A percentile compares a stretch with the other conserved stretches of the same genome.
These are phyloP conservation scores for Heterotis niloticus DNA, from an alignment of 2,113 vertebrate species.

Conservation along the genomic window DNA sequence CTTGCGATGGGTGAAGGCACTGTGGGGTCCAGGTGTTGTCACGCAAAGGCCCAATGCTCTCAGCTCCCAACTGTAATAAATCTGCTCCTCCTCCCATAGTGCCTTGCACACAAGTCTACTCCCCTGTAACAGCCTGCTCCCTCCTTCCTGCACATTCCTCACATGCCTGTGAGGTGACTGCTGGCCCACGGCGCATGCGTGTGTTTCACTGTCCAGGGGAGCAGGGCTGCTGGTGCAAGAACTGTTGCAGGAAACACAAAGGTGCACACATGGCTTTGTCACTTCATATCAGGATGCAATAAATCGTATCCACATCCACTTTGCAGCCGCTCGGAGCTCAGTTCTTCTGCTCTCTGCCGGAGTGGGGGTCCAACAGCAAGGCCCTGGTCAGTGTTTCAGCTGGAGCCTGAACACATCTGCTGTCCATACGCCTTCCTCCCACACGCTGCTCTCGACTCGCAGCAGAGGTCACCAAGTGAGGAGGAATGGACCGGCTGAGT, in stretches of 20 bases:
- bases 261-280: background rate
- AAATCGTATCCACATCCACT: background rate
- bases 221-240: too few relatives aligned
- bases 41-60: background rate
- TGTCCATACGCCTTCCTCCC: slow-evolving; percentile 36
- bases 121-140: background rate
- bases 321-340: background rate
- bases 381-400: background rate
- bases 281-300: background rate
- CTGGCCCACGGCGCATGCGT: background rate
- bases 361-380: background rate
- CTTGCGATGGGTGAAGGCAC: background rate
- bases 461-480: slow-evolving; percentile 56
- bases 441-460: slow-evolving; percentile 35
- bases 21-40: background rate
- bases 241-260: background rate
- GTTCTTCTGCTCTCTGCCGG: slow-evolving; percentile 11
- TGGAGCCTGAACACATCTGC: slow-evolving; percentile 40
- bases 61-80: background rate
- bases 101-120: background rate
- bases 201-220: too few relatives aligned
- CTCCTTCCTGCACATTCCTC: slow-evolving; percentile 16
- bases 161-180: slow-evolving; percentile 12
- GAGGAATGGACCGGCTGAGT: slow-evolving; percentile 57
- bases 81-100: slow-evolving; percentile 11